Percentiles rank a stretch among this genome's conserved stretches.
Evolutionary conservation across 1,140 invertebrate species (phyloP).

Genomic region (Metaphire vulgaris): DNA sequence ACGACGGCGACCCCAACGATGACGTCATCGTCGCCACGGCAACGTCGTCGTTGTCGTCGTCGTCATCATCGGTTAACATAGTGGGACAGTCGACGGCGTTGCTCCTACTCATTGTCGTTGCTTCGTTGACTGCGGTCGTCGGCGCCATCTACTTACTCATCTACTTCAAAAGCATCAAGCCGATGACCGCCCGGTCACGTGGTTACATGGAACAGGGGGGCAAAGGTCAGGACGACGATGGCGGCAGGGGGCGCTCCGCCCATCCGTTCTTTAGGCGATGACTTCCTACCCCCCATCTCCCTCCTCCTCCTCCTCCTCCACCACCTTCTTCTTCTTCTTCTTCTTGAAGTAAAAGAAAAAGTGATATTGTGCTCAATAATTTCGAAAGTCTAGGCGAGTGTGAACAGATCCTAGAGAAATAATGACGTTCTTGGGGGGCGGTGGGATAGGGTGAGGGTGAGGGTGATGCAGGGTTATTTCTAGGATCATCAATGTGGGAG

Average conservation of each 20-base stretch:
- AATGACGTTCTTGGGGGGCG: too few species aligned
- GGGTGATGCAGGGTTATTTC: too few species aligned
- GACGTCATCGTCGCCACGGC: not conserved
- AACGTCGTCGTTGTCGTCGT: not conserved
- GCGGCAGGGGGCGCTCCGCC: not conserved
- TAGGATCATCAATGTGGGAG: too few species aligned
- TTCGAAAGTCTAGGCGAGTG: too few species aligned
- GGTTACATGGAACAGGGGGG: slow-evolving; percentile 12
- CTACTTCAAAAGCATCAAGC: slow-evolving; percentile 20
- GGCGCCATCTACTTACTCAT: slow-evolving; percentile 19
- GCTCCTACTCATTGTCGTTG: slow-evolving; percentile 5
- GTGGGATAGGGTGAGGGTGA: too few species aligned
- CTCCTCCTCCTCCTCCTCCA: too few species aligned
- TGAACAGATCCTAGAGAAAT: too few species aligned
- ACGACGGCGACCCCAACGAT: too few species aligned
- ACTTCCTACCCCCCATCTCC: too few species aligned
- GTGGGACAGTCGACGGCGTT: not conserved
- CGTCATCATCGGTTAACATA: not conserved
- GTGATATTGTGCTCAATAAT: too few species aligned
- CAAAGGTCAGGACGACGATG: slow-evolving; percentile 7
- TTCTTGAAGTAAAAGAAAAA: too few species aligned
- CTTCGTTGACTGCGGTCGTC: slow-evolving; percentile 8
- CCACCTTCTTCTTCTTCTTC: too few species aligned
- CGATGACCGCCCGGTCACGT: slow-evolving; percentile 15
- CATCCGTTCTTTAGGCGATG: slow-evolving; percentile 17